Percentiles rank a stretch among this genome's conserved stretches.
Conservation (phyloP, 2,888 invertebrate genomes). For the Drosophila barbarae region DNA sequence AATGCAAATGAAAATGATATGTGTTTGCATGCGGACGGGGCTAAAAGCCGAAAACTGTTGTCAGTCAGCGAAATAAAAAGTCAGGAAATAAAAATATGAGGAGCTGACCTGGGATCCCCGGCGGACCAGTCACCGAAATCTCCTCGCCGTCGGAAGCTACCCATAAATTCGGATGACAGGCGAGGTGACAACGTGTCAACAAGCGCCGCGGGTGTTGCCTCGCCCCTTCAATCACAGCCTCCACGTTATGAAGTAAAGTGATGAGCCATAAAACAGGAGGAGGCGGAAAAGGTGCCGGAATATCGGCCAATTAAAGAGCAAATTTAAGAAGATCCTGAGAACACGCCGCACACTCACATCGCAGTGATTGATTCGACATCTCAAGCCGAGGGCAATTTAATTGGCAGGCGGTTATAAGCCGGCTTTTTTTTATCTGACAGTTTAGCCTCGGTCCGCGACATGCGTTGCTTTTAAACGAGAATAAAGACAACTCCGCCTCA, state of each 20-base stretch:
- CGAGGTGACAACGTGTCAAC: slow-evolving; percentile 73
- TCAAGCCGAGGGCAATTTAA: background rate
- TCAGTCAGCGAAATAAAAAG: slow-evolving; percentile 16
- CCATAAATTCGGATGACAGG: slow-evolving; percentile 70
- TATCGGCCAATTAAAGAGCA: slow-evolving; percentile 50
- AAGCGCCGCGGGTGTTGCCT: slow-evolving; percentile 61
- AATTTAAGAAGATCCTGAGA: slow-evolving; percentile 16
- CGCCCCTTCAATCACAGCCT: slow-evolving; percentile 24
- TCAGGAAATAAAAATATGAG: slow-evolving; percentile 6
- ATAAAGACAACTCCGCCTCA: background rate
- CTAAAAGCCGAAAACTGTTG: slow-evolving; percentile 47
- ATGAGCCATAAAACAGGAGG: slow-evolving; percentile 30
- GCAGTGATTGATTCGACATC: slow-evolving; percentile 46
- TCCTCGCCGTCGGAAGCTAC: slow-evolving; percentile 23
- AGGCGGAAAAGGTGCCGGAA: slow-evolving; percentile 5
- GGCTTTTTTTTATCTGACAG: slow-evolving; percentile 46
- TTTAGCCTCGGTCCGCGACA: slow-evolving; percentile 33
- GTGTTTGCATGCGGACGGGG: slow-evolving; percentile 55
- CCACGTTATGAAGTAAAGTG: slow-evolving; percentile 11
- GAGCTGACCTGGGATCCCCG: slow-evolving; percentile 1
- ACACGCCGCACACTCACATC: background rate
- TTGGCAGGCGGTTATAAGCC: slow-evolving; percentile 5
- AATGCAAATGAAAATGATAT: slow-evolving; percentile 65
- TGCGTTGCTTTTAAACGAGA: background rate
- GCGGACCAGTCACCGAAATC: slow-evolving; percentile 28